Evolutionary conservation across 2,888 invertebrate genomes (phyloP), one percentile per base, ranked within the genome.

Genomic region (Eupeodes latifasciatus): DNA sequence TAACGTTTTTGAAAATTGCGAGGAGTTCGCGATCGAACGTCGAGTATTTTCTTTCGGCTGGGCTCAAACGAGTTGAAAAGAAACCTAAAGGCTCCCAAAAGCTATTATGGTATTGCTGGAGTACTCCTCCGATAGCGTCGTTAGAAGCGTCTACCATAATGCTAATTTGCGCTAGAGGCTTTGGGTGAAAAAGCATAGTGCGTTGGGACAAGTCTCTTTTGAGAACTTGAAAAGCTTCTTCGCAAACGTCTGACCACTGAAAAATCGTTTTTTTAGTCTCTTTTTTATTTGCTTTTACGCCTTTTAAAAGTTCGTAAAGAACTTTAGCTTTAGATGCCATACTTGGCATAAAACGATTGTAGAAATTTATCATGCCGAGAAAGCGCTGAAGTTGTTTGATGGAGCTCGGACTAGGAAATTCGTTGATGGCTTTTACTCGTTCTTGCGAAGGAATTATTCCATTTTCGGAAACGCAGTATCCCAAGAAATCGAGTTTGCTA

Each of bases 71-170:
- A 6, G 44, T 72, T 11, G 64, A 80, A 61, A 67, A 69, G 40
- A 62, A 78, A 36, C 61, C 79, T 9, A 67, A 67, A 2, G 77
- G 77, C 19, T 59, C 59, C 67, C 67, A 77, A 36, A 10, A 4
- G 12, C 14, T 79, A 36, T 59, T 61, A 47, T 74, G 19, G 40
- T 27, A 62, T 36, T 62, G 78, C 12, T 78, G 72, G 16, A 72
- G 72, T 4, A 80, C 64, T 51, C 78, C 77, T 67, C 77, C 77
- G 11, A 77, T 77, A 4, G 78, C 78, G n/a, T 69, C 78, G 51
- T 61, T 51, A 36, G 69, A 78, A 0, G 69, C 78, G 19, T 78
- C 67, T 16, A 69, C 67, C 36, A 40, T 61, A 14, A 69, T 69
- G 14, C 78, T 69, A 0, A 66, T 59, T 0, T 34, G 67, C 4